phyloP scores from a whole-genome alignment of 2,888 invertebrate genomes.

The Platycnemis pennipes region DNA sequence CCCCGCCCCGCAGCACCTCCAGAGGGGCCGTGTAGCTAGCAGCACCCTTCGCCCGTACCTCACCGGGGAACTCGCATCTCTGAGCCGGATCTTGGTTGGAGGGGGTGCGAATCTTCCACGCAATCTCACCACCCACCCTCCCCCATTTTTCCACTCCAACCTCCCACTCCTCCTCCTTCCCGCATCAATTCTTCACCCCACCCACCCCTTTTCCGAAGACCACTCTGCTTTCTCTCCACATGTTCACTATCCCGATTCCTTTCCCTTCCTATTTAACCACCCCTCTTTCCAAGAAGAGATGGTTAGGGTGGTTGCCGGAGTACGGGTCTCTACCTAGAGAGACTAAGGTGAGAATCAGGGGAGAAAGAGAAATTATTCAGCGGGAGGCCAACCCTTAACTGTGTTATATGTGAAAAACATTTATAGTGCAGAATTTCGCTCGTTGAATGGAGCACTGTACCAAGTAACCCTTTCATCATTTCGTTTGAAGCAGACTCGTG shows the following conservation, averaged over 20 bases:
- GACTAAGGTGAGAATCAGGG: no score
- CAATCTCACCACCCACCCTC: background rate
- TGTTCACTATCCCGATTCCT: background rate
- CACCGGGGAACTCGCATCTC: slow-evolving; percentile 37
- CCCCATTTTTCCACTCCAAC: background rate
- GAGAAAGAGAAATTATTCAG: no score
- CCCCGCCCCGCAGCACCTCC: background rate
- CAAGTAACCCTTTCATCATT: no score
- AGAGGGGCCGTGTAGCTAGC: background rate
- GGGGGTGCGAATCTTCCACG: slow-evolving; percentile 48
- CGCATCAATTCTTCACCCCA: background rate
- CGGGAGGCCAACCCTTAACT: no score
- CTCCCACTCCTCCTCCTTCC: background rate
- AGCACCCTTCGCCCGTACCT: slow-evolving; percentile 51
- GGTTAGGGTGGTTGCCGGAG: no score
- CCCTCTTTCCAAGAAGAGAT: no score
- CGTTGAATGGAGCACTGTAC: no score
- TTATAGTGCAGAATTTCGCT: no score
- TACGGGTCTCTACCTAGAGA: no score
- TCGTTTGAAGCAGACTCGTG: no score
- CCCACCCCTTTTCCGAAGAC: background rate
- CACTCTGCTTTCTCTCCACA: background rate
- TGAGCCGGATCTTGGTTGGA: slow-evolving; percentile 49
- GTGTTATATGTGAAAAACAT: no score
- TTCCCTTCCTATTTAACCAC: background rate